Evolutionary conservation across 2,113 vertebrate genomes (phyloP).

Genomic region (Zosterops pallidus): DNA sequence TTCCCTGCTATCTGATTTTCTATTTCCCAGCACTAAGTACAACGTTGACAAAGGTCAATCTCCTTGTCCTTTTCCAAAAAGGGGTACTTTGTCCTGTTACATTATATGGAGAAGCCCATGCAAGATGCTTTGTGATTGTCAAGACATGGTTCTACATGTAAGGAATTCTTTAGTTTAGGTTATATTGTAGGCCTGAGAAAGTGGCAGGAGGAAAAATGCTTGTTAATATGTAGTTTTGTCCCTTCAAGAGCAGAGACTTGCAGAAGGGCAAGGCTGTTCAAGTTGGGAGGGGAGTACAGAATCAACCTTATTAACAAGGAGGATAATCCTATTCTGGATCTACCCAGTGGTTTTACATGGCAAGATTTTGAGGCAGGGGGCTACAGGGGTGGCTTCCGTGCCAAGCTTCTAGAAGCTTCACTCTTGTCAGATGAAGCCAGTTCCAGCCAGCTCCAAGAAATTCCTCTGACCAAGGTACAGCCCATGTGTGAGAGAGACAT

Average conservation of each 20-base stretch:
- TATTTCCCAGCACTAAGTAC: not conserved
- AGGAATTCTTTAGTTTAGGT: not conserved
- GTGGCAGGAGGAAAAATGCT: not conserved
- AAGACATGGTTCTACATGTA: not conserved
- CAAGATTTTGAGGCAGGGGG: not conserved
- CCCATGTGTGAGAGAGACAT: accelerated
- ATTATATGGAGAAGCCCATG: not conserved
- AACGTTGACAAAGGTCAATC: not conserved
- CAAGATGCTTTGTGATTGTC: not conserved
- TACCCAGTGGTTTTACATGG: not conserved
- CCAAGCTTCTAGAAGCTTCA: not conserved
- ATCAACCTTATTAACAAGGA: not conserved
- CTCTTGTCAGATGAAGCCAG: not conserved
- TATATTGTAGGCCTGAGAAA: not conserved
- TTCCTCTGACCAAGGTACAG: accelerated
- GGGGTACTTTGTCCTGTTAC: not conserved
- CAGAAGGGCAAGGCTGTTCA: not conserved
- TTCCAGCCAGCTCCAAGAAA: accelerated
- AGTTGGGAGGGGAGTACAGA: not conserved
- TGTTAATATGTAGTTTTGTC: not conserved
- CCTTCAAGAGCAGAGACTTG: not conserved
- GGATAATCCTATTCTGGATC: not conserved
- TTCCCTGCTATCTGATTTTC: not conserved
- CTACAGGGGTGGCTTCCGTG: not conserved
- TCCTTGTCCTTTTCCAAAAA: not conserved